These are phyloP conservation scores for Oasisia sp. DNA, from an alignment of 2,888 invertebrate genomes.

Conservation along the genomic window DNA sequence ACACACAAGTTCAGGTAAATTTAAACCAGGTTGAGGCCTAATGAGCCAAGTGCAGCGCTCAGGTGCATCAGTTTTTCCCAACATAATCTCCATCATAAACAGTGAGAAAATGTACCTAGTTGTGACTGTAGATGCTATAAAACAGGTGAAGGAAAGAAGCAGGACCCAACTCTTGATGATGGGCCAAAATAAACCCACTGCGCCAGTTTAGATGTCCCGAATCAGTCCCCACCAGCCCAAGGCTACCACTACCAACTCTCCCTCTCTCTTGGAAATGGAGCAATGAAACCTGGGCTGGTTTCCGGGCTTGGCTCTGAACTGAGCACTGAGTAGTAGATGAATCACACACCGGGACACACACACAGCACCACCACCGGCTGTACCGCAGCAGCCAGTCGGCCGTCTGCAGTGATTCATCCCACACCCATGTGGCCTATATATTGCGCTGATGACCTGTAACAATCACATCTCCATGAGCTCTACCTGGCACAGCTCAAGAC, in stretches of 20 bases:
- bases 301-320: neutral
- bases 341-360: neutral
- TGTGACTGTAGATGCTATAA: neutral
- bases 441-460: neutral
- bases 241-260: neutral
- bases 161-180: too few species aligned
- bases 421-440: conserved; percentile 13
- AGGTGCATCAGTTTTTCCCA: too few species aligned
- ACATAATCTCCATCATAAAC: too few species aligned
- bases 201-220: too few species aligned
- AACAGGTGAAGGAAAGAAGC: neutral
- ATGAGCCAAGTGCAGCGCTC: too few species aligned
- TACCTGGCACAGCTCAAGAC: neutral
- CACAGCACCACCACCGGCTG: neutral
- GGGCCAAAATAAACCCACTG: too few species aligned
- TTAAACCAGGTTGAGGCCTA: too few species aligned
- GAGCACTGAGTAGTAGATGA: neutral
- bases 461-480: neutral
- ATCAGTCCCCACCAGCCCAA: neutral
- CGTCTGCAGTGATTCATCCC: neutral
- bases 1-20: too few species aligned
- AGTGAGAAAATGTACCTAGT: neutral
- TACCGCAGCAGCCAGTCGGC: neutral
- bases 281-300: neutral
- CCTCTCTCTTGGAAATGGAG: neutral